These are phyloP conservation scores for Phataginus tetradactyla DNA, from an alignment of 2,797 vertebrate genomes.

Conservation along the genomic window DNA sequence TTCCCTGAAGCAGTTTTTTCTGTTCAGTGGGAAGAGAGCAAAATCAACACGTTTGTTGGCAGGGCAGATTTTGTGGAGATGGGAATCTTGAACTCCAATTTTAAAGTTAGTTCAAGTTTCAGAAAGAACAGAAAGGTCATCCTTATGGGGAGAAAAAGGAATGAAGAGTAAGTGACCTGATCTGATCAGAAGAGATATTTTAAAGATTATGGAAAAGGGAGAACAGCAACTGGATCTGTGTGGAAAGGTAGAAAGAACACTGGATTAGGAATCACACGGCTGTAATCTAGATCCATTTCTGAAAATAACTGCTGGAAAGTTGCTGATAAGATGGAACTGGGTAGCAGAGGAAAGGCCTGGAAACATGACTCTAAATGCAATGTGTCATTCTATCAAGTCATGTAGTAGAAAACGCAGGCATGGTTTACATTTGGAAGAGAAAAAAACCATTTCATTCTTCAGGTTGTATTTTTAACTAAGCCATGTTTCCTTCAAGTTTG, in stretches of 20 bases:
- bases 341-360: background rate
- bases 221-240: background rate
- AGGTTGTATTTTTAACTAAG: background rate
- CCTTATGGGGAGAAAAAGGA: background rate
- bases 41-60: conserved; percentile 5
- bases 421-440: background rate
- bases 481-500: background rate
- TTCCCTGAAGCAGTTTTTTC: background rate
- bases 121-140: background rate
- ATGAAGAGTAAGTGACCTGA: background rate
- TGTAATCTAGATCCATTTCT: background rate
- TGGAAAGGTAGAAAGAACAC: background rate
- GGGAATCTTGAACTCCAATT: background rate
- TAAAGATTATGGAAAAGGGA: background rate
- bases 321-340: background rate
- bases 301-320: conserved; percentile 3
- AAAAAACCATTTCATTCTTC: background rate
- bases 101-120: conserved; percentile 16
- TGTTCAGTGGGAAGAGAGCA: background rate
- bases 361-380: background rate
- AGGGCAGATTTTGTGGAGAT: conserved; percentile 3
- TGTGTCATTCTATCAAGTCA: background rate
- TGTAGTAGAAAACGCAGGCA: background rate
- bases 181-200: background rate
- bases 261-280: background rate